Evolutionary conservation across 2,888 invertebrate genomes (phyloP).

Genomic region (Agrochola macilenta): DNA sequence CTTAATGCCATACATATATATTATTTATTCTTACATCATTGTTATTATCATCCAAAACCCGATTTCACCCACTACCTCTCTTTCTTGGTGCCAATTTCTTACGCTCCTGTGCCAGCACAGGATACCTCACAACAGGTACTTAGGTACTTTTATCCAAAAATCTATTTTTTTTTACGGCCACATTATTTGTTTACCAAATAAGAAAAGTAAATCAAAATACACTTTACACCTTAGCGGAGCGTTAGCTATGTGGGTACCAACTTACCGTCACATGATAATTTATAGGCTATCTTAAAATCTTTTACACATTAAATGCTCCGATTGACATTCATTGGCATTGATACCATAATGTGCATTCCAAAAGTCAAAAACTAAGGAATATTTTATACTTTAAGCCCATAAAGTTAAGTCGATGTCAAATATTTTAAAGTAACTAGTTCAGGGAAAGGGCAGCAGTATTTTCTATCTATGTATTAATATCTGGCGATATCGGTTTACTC

Average conservation of each 20-base stretch:
- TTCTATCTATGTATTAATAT: neutral
- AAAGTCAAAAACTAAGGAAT: constrained; percentile 3
- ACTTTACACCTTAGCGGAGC: neutral
- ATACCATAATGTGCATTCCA: constrained; percentile 3
- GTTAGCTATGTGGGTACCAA: neutral
- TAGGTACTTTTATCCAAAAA: neutral
- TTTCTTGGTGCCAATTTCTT: neutral
- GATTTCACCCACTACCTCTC: neutral
- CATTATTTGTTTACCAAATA: neutral
- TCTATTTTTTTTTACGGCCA: no score
- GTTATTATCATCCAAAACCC: no score
- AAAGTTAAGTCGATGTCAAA: constrained; percentile 34
- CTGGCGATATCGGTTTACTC: neutral
- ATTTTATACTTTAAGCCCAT: constrained; percentile 16
- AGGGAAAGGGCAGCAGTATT: neutral
- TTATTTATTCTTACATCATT: no score
- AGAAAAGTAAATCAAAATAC: neutral
- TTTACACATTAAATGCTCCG: constrained; percentile 41
- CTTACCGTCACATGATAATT: constrained; percentile 28
- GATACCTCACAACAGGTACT: neutral
- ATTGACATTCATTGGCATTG: constrained; percentile 56
- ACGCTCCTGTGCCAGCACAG: neutral
- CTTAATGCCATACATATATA: no score
- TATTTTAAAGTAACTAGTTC: constrained; percentile 5
- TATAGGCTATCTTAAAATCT: constrained; percentile 37